Conservation (phyloP, 2,113 vertebrate species). For the Alligator mississippiensis region DNA sequence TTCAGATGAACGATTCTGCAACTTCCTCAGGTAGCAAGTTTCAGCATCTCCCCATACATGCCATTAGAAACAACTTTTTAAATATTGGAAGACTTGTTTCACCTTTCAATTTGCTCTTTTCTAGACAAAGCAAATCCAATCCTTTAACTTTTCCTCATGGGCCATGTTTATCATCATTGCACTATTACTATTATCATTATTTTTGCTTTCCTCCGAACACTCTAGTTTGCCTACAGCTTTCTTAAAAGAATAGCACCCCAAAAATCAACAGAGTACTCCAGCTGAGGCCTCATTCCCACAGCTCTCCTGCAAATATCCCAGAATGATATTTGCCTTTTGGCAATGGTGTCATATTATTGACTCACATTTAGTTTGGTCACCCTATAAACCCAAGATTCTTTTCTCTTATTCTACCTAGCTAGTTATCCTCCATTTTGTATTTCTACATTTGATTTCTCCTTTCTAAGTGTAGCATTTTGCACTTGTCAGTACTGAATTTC, state of each 20-base stretch:
- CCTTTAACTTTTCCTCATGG: background rate
- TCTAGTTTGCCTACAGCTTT: background rate
- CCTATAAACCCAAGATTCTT: background rate
- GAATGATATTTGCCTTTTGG: background rate
- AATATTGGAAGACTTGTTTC: background rate
- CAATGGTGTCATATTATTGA: background rate
- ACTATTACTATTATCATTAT: background rate
- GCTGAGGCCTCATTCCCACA: background rate
- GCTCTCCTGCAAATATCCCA: background rate
- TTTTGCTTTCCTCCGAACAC: background rate
- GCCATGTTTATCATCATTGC: background rate
- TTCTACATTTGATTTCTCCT: conserved; percentile 28
- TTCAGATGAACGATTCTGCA: too few species aligned
- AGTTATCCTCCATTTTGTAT: background rate
- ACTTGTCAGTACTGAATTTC: conserved; percentile 45
- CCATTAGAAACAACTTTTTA: background rate
- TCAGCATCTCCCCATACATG: too few species aligned
- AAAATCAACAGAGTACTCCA: background rate
- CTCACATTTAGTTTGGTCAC: background rate
- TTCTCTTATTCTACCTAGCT: background rate
- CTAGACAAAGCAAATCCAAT: background rate
- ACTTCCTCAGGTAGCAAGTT: too few species aligned
- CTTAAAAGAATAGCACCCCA: background rate
- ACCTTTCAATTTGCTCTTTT: background rate
- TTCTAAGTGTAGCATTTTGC: conserved; percentile 1